Conservation (phyloP, 2,797 vertebrate species). For the Rhynchotus rufescens region DNA sequence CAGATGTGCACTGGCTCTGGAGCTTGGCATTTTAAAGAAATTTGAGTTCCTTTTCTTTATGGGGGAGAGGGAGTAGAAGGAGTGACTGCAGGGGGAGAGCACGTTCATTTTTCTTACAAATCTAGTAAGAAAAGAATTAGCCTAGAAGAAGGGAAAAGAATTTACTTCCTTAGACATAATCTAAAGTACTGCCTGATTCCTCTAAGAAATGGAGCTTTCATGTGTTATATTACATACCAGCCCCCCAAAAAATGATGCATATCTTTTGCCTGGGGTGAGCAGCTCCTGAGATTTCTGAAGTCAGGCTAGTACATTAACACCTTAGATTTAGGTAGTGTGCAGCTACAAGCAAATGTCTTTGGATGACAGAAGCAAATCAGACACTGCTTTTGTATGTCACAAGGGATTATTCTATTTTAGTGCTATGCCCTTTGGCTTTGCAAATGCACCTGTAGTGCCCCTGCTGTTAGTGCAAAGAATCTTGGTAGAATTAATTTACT, state of each 20-base stretch:
- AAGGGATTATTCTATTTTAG: constrained; percentile 68
- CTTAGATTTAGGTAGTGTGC: constrained; percentile 66
- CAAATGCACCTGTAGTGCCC: constrained; percentile 72
- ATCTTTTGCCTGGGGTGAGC: constrained; percentile 68
- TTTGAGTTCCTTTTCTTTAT: not conserved
- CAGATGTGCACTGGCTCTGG: not conserved
- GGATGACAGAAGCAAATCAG: constrained; percentile 75
- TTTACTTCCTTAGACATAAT: not conserved
- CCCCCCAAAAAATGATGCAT: constrained; percentile 23
- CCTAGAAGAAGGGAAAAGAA: not conserved
- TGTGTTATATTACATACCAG: not conserved
- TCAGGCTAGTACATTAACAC: constrained; percentile 79
- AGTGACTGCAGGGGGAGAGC: not conserved
- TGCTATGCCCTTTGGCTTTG: constrained; percentile 74
- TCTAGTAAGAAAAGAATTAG: not conserved
- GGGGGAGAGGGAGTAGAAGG: not conserved
- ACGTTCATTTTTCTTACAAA: not conserved
- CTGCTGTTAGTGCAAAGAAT: constrained; percentile 43
- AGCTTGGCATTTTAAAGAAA: not conserved
- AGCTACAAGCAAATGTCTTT: constrained; percentile 71
- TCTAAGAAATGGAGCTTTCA: constrained; percentile 10
- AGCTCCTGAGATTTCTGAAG: constrained; percentile 73
- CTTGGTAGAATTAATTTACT: constrained; percentile 62
- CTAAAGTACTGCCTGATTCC: not conserved
- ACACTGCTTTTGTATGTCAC: constrained; percentile 76